phyloP scores from a whole-genome alignment of 2,113 vertebrate genomes.

The Paralichthys olivaceus region DNA sequence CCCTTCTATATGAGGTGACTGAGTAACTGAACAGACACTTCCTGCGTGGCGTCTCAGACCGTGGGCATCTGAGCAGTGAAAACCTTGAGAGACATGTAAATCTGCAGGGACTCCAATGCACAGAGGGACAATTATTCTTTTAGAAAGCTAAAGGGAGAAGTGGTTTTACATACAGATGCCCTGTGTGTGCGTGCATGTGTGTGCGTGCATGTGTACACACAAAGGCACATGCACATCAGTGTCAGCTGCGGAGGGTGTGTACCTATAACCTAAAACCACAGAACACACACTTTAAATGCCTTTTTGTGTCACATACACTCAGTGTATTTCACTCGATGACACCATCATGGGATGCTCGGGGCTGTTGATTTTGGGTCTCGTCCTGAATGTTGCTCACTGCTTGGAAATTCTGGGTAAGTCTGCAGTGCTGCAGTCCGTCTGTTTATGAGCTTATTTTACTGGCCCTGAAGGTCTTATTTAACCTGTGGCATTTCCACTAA shows the following conservation, averaged over 20 bases:
- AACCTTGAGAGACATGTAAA: constrained; percentile 19
- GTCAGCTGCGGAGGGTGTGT: constrained; percentile 66
- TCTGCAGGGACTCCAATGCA: background rate
- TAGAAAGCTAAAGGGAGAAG: constrained; percentile 19
- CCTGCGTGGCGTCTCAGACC: background rate
- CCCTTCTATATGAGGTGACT: constrained; percentile 35
- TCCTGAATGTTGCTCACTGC: constrained; percentile 69
- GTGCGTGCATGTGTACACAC: background rate
- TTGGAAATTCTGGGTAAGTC: constrained; percentile 75
- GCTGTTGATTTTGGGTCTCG: constrained; percentile 72
- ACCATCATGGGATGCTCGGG: constrained; percentile 72
- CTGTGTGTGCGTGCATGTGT: constrained; percentile 1
- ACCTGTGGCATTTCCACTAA: constrained; percentile 54
- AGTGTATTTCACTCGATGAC: constrained; percentile 57
- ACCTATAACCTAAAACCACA: constrained; percentile 66
- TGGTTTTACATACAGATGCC: background rate
- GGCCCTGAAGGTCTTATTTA: constrained; percentile 61
- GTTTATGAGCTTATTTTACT: constrained; percentile 67
- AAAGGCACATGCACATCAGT: constrained; percentile 12
- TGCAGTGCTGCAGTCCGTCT: constrained; percentile 51
- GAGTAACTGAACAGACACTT: constrained; percentile 45
- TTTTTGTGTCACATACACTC: constrained; percentile 10
- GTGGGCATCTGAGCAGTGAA: background rate
- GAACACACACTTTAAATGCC: constrained; percentile 51
- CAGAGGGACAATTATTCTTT: background rate